Evolutionary conservation across 2,113 vertebrate species (phyloP), one percentile per base, ranked within the genome.

Genomic region (Pteruthius melanotis): DNA sequence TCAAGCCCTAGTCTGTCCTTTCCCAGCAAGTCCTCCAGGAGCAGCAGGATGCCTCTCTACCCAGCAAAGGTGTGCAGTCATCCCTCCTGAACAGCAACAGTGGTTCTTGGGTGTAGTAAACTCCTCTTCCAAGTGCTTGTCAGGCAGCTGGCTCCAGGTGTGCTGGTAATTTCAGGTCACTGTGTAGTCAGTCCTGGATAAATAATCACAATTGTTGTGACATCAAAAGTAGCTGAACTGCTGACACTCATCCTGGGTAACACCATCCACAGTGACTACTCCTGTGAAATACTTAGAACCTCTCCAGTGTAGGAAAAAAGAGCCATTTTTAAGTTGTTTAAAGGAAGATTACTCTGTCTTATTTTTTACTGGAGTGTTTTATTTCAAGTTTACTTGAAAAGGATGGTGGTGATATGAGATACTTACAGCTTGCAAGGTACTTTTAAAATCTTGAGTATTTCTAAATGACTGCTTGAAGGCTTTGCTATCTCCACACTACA

Each of bases 261-360:
- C 31, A 14, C 39, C 52, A 74, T 42, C 39, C 30, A 33, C 30
- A 26, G 24, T 17, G 15, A 30, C 37, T 37, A 8, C 77, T 79
- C 61, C 56, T 85, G 44, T 44, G 65, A 87, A 65, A 37, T n/a
- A 49, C 8, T 39, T 54, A 53, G 30, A 31, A 54, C 14, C 15
- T 63, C 15, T 77, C 37, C 40, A 44, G 20, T 10, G 33, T 6
- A 69, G 50, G 0, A 0, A 1, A 5, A 19, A 35, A 60, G 33
- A 27, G 2, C 11, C 20, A 0, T 3, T 1, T 75, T 66, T 16
- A 49, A 75, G 20, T 26, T 52, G 13, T 78, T 76, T 83, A 50
- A 88, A 59, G 59, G 42, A 79, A 70, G 15, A 66, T 76, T 10
- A 28, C 21, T 56, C 17, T 47, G 28, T 63, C 72, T 49, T 90